Percentiles rank a stretch among this genome's conserved stretches.
These are phyloP conservation scores for Chamaetylas fuelleborni DNA, from an alignment of 2,113 vertebrate genomes.

Conservation along the genomic window DNA sequence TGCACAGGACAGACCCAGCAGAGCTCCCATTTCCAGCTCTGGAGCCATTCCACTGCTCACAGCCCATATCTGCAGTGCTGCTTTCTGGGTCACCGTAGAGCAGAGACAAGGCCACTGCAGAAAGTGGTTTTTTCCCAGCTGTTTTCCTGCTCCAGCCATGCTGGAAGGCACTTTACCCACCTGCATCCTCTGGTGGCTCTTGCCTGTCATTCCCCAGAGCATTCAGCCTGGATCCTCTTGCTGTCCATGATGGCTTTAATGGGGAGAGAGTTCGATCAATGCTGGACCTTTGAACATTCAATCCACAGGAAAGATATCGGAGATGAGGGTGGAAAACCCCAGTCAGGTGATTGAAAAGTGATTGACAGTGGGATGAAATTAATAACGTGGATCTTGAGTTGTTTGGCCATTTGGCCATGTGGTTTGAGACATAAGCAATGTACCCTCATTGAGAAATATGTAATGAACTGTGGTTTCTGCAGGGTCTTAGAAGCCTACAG, in stretches of 20 bases:
- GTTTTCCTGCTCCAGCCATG: neutral
- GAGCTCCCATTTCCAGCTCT: neutral
- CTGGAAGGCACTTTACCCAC: neutral
- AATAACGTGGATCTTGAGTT: neutral
- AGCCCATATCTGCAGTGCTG: neutral
- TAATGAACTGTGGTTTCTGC: neutral
- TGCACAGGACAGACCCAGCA: neutral
- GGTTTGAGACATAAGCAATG: neutral
- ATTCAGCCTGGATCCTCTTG: neutral
- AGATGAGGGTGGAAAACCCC: neutral
- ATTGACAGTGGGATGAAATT: slow-evolving; percentile 26
- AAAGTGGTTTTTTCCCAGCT: neutral
- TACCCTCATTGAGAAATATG: neutral
- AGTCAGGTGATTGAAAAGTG: neutral
- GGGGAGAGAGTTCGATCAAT: neutral
- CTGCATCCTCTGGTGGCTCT: neutral
- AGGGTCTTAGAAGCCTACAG: neutral
- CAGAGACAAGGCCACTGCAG: neutral
- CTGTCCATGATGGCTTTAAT: neutral
- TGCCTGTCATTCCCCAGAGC: neutral
- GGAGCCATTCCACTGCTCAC: neutral
- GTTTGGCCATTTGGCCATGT: neutral
- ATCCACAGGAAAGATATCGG: neutral
- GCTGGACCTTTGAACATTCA: neutral
- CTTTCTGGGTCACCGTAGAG: neutral